Base-by-base conservation (phyloP, 2,113 vertebrate species). In the Gasterosteus aculeatus region DNA sequence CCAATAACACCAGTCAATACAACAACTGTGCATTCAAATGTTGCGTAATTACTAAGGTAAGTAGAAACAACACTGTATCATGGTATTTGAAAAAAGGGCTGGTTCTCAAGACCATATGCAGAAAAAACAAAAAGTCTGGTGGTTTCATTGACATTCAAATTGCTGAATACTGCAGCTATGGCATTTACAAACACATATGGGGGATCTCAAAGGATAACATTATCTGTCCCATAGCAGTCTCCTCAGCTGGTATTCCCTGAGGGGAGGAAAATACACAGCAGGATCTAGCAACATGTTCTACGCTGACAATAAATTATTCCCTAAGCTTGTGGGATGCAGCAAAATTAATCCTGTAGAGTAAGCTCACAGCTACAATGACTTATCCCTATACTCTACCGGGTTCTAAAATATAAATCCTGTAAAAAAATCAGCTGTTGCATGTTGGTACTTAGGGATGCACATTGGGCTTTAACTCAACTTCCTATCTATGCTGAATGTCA, bases 401-500 rank as follows among this genome's bases (percentile, higher is more conserved):
- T 80, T 81, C 67, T 72, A 22, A 72, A 74, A 75, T 83, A 56
- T 63, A 87, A 91, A 88, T 88, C 82, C 86, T 46, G 47, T 83
- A 87, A 89, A 87, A 82, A 78, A 88, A 90, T 90, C 88, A 85
- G 77, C 67, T 39, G 54, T 63, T 84, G 69, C 72, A 85, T 72
- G 85, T 83, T 89, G 90, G 83, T 89, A 91, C 91, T 90, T 88
- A 74, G 38, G 47, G 59, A 86, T 78, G 85, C 72, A 75, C 80
- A 80, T 84, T 85, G 85, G 72, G 70, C 82, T 85, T 89, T 84
- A 85, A 85, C 85, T 90, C 86, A 84, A 82, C 71, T 81, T 80
- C 2, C 66, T 67, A 80, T 76, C 74, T 60, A 67, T 64, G 39
- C 49, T 78, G 83, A 88, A 90, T 88, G 82, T 78, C 85, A 85